A percentile compares a stretch with the other conserved stretches of the same genome.
phyloP scores from a whole-genome alignment of 37 sponge, comb jelly and placozoan species.

The Ianthella basta region DNA sequence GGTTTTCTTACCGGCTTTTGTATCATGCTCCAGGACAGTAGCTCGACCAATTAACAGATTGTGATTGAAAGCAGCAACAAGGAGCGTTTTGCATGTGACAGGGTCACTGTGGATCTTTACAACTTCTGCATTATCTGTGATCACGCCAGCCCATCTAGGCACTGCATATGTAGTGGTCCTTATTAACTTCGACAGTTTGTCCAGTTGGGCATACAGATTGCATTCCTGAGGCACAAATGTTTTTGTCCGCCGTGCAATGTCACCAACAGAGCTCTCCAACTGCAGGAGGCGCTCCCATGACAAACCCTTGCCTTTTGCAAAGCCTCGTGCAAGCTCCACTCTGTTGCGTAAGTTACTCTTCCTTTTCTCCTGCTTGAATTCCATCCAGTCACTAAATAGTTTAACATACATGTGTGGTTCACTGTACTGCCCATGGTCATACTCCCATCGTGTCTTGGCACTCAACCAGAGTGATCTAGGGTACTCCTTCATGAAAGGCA shows the following conservation, averaged over 20 bases:
- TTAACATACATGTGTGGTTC: conserved; percentile 55
- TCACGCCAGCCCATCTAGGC: not conserved
- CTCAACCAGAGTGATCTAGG: conserved; percentile 26
- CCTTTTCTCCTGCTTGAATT: not conserved
- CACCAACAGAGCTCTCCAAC: conserved; percentile 43
- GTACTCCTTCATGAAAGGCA: conserved; percentile 23
- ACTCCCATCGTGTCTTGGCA: conserved; percentile 23
- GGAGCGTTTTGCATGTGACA: conserved; percentile 30
- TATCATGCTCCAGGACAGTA: not conserved
- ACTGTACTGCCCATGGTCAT: conserved; percentile 57
- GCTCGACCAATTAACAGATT: conserved; percentile 41
- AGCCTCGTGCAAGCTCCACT: not conserved
- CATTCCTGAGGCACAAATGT: conserved; percentile 32
- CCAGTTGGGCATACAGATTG: conserved; percentile 10
- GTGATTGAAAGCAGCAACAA: conserved; percentile 55
- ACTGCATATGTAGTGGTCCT: not conserved
- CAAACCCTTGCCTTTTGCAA: conserved; percentile 28
- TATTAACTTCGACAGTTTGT: not conserved
- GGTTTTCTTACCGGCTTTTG: not conserved
- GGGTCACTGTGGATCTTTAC: conserved; percentile 41
- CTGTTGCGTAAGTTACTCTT: not conserved
- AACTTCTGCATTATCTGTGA: not conserved
- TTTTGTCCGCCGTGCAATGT: conserved; percentile 43
- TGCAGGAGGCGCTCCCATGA: conserved; percentile 47
- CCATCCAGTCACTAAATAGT: conserved; percentile 63